Evolutionary conservation across 2,888 invertebrate genomes (phyloP).

Genomic region (Melolontha melolontha): DNA sequence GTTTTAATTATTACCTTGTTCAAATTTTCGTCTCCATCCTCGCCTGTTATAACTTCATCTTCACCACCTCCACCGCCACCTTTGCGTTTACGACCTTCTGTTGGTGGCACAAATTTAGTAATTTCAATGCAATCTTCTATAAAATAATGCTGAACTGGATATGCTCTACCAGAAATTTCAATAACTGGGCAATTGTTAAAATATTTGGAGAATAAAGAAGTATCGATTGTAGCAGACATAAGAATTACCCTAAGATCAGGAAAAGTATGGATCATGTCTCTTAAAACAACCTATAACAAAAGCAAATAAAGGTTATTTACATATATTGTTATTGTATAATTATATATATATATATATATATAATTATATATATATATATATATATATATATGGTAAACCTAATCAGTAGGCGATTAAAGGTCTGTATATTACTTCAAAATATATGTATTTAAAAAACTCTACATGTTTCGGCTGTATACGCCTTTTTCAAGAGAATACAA

Average conservation of each 20-base stretch:
- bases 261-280: constrained; percentile 94
- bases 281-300: constrained; percentile 73
- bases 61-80: constrained; percentile 69
- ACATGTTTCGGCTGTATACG: too few species aligned
- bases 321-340: too few species aligned
- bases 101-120: constrained; percentile 84
- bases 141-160: constrained; percentile 91
- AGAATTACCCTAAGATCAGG: constrained; percentile 93
- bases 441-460: too few species aligned
- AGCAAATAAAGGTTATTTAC: constrained; percentile 20
- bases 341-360: too few species aligned
- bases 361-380: too few species aligned
- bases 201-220: constrained; percentile 89
- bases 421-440: too few species aligned
- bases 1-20: constrained; percentile 71
- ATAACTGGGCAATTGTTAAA: constrained; percentile 93
- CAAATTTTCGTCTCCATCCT: constrained; percentile 75
- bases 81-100: constrained; percentile 80
- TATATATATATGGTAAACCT: too few species aligned
- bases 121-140: constrained; percentile 93
- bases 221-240: constrained; percentile 99
- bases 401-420: too few species aligned
- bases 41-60: constrained; percentile 67
- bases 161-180: constrained; percentile 89
- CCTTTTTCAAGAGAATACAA: too few species aligned